phyloP scores from a whole-genome alignment of 23 tunicate genomes.

The Corella eumyota region DNA sequence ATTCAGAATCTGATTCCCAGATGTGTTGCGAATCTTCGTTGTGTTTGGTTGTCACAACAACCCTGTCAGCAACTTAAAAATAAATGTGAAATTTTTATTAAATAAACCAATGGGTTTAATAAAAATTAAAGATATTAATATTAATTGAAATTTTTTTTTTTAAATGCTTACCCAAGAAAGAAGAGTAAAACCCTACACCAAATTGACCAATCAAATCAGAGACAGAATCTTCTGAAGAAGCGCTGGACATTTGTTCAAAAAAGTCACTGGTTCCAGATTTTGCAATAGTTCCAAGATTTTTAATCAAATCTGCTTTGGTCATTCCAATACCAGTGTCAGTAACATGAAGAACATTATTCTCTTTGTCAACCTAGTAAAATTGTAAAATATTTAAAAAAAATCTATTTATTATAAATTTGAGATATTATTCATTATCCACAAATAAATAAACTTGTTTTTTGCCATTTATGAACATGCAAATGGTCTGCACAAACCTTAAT shows the following conservation, averaged over 20 bases:
- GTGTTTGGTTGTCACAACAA: constrained; percentile 94
- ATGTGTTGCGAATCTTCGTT: constrained; percentile 94
- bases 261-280: constrained; percentile 98
- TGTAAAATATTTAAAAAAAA: background rate
- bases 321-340: constrained; percentile 99
- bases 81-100: background rate
- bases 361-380: constrained; percentile 75
- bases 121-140: background rate
- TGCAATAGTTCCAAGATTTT: constrained; percentile 97
- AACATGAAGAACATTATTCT: constrained; percentile 90
- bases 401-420: no score
- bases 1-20: constrained; percentile 98
- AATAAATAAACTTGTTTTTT: no score
- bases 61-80: constrained; percentile 85
- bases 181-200: constrained; percentile 99
- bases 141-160: background rate
- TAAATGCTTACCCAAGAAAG: constrained; percentile 53
- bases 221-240: constrained; percentile 72
- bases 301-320: constrained; percentile 83
- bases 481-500: no score
- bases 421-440: no score
- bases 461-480: no score
- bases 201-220: constrained; percentile 99
- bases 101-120: background rate
- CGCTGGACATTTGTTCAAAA: constrained; percentile 91